Conservation (phyloP, 2,888 invertebrate genomes). For the Leptogaster cylindrica region DNA sequence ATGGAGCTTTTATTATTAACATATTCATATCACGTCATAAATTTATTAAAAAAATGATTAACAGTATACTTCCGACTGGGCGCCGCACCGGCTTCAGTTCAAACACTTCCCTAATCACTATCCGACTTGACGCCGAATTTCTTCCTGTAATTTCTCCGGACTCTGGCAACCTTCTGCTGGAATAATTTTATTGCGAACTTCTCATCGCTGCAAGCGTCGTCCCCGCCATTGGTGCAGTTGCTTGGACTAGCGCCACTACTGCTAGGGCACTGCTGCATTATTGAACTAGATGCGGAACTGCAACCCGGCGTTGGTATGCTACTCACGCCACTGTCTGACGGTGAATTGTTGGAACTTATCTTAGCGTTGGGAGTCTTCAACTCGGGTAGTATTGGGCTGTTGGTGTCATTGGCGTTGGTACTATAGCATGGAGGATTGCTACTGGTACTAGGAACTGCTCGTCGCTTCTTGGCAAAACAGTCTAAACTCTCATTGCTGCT, state of each 20-base stretch:
- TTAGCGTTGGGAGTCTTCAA: conserved; percentile 43
- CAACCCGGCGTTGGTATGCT: conserved; percentile 34
- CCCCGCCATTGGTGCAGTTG: too few relatives aligned
- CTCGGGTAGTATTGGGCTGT: conserved; percentile 29
- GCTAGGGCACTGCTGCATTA: conserved; percentile 41
- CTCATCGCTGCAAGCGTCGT: conserved; percentile 45
- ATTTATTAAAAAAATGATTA: background rate
- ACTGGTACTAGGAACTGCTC: conserved; percentile 42
- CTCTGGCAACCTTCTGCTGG: conserved; percentile 67
- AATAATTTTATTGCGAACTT: conserved; percentile 51
- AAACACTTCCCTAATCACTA: conserved; percentile 68
- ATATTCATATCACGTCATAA: background rate
- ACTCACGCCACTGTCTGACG: conserved; percentile 56
- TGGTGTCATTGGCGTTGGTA: conserved; percentile 23
- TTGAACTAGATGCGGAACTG: conserved; percentile 48
- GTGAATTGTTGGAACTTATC: conserved; percentile 45
- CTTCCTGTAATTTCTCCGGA: conserved; percentile 69
- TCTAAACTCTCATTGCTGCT: conserved; percentile 47
- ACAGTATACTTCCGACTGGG: background rate
- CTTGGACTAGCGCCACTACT: conserved; percentile 6
- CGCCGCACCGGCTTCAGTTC: background rate
- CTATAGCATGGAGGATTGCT: conserved; percentile 3
- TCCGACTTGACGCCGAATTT: conserved; percentile 69
- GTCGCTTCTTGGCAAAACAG: conserved; percentile 45
- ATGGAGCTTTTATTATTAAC: background rate